Evolutionary conservation across 92 coral and sea anemone genomes (phyloP), one percentile per base, ranked within the genome.

Genomic region (Phenganax marumi): DNA sequence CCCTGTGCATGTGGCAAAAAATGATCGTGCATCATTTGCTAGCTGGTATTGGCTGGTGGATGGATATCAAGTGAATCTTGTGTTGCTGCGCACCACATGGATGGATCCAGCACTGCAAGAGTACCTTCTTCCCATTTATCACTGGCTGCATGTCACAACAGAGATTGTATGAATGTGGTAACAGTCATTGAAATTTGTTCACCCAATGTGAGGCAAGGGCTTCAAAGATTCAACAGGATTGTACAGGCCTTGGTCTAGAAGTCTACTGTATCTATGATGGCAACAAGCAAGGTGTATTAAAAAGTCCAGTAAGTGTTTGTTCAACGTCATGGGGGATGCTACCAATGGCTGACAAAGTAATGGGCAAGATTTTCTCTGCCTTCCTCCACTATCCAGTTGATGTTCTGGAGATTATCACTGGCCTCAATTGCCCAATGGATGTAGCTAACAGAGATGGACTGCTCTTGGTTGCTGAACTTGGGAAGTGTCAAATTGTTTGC

Each of bases 361-460:
- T 12, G 70, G 85, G 91, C 46, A 88, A 84, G 85, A 84, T 88
- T 62, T 72, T 88, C 79, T 88, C 86, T 47, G 91, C 91, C 22
- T 75, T 83, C 75, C 54, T 88, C 12, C 86, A 84, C 46, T 88
- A 88, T 57, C 91, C 88, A 19, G 91, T 84, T 39, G 88, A 88
- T 33, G 91, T 88, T 19, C 26, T 66, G 46, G 91, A 84, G 54
- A 73, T 84, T 56, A 84, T 39, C 10, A 21, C 87, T 18, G 87
- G 90, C 23, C 61, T 87, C 17, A 87, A 77, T 50, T 56, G 73
- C 78, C 90, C 90, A 47, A 64, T 84, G 55, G 90, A 50, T 63
- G 83, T 78, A 22, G 52, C 87, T 18, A 63, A 52, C 91, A 88
- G 60, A 13, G 86, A 68, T 74, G 83, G 88, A 4, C 83, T 85